phyloP scores from a whole-genome alignment of 2,888 invertebrate genomes.

The Clivina fossor region DNA sequence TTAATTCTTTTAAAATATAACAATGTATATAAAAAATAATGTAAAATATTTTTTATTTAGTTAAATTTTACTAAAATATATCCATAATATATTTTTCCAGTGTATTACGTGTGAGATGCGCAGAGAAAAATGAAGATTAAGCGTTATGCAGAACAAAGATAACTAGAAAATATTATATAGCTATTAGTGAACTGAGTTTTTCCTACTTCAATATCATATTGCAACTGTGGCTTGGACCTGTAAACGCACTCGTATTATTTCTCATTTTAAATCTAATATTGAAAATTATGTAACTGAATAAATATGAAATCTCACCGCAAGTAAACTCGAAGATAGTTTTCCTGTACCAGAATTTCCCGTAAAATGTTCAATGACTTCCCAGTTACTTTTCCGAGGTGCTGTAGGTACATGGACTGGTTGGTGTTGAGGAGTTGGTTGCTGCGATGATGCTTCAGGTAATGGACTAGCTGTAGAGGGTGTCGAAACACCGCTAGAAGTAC shows the following conservation, averaged over 20 bases:
- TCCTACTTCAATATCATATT: no score
- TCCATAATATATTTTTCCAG: no score
- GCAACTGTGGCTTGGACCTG: no score
- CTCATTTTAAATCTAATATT: not conserved
- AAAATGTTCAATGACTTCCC: slow-evolving; percentile 90
- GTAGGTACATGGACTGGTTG: slow-evolving; percentile 58
- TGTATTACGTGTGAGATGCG: no score
- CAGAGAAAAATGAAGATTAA: no score
- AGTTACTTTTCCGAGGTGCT: slow-evolving; percentile 78
- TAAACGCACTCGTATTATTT: not conserved
- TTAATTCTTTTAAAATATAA: no score
- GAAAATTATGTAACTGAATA: not conserved
- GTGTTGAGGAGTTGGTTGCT: slow-evolving; percentile 53
- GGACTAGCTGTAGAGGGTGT: slow-evolving; percentile 46
- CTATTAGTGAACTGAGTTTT: no score
- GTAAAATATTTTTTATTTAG: no score
- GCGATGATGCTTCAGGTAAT: slow-evolving; percentile 44
- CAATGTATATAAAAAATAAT: no score
- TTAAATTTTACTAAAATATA: no score
- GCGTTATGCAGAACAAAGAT: no score
- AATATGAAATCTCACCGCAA: slow-evolving; percentile 61
- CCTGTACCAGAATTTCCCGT: slow-evolving; percentile 62
- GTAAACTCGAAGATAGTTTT: slow-evolving; percentile 63
- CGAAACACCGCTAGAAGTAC: slow-evolving; percentile 45
- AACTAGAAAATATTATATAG: no score